Evolutionary conservation across 2,113 vertebrate genomes (phyloP).

Genomic region (Pomatostomus ruficeps): DNA sequence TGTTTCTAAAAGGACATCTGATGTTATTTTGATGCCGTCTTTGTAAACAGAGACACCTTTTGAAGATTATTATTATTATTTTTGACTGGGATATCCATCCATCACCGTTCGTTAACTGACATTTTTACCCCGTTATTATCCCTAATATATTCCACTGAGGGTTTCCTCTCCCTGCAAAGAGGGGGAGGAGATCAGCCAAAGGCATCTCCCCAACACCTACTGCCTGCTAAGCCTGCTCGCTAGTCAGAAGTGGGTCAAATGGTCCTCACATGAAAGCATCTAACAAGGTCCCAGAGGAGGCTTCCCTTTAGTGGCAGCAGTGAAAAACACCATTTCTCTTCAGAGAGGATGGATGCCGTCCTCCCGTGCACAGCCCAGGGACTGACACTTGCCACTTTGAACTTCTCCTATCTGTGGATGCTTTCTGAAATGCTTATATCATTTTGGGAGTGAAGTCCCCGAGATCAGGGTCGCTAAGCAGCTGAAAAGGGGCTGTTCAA

Average conservation of each 20-base stretch:
- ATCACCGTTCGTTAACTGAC: slow-evolving; percentile 59
- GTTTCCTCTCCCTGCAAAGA: slow-evolving; percentile 60
- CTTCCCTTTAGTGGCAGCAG: slow-evolving; percentile 68
- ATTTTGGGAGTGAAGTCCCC: slow-evolving; percentile 44
- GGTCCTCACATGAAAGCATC: slow-evolving; percentile 78
- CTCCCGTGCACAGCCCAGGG: slow-evolving; percentile 40
- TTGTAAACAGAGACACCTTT: background rate
- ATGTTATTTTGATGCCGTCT: background rate
- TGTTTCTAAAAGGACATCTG: background rate
- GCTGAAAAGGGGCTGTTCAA: background rate
- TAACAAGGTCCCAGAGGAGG: slow-evolving; percentile 80
- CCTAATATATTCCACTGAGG: slow-evolving; percentile 78
- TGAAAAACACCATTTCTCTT: slow-evolving; percentile 66
- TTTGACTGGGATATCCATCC: slow-evolving; percentile 43
- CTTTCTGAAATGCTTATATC: slow-evolving; percentile 51
- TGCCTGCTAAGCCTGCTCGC: slow-evolving; percentile 66
- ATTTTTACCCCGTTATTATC: slow-evolving; percentile 74
- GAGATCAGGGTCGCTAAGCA: background rate
- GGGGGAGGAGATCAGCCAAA: slow-evolving; percentile 61
- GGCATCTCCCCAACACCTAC: slow-evolving; percentile 63
- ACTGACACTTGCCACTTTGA: slow-evolving; percentile 66
- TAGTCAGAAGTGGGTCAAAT: slow-evolving; percentile 79
- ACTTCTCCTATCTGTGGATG: slow-evolving; percentile 37
- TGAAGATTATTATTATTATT: slow-evolving; percentile 22
- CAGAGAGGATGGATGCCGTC: slow-evolving; percentile 49